These are phyloP conservation scores for Autographa pulchrina DNA, from an alignment of 2,888 invertebrate species.

Conservation along the genomic window DNA sequence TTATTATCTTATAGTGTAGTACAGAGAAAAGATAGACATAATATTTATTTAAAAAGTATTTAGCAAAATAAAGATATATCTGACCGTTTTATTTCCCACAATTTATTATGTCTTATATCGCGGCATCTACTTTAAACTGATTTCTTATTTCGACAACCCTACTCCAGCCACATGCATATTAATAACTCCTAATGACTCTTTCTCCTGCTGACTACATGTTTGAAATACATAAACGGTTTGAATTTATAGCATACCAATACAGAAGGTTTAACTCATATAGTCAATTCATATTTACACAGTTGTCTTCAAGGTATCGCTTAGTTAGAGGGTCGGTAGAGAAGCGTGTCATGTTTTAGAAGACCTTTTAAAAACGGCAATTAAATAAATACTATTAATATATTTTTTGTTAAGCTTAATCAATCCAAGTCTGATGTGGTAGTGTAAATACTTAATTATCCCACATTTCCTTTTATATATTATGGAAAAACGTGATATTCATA, in stretches of 20 bases:
- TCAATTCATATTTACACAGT: constrained; percentile 12
- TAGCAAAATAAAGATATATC: not conserved
- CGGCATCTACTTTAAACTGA: not conserved
- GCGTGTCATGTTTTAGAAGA: no score
- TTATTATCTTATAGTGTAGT: no score
- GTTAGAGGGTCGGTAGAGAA: not conserved
- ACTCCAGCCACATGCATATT: constrained; percentile 64
- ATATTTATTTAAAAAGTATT: no score
- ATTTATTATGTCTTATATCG: no score
- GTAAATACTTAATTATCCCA: no score
- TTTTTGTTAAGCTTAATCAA: no score
- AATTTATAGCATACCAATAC: constrained; percentile 62
- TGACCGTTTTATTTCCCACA: not conserved
- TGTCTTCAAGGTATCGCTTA: not conserved
- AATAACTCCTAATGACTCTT: constrained; percentile 71
- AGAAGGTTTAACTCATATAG: not conserved
- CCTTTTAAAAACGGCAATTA: no score
- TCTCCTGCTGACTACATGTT: constrained; percentile 62
- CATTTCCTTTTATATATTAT: no score
- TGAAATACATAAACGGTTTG: constrained; percentile 63
- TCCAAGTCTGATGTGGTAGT: no score
- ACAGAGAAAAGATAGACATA: no score
- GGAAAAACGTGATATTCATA: no score
- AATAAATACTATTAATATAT: no score
- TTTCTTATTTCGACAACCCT: constrained; percentile 34